Percentiles rank a stretch among this genome's conserved stretches.
Conservation (phyloP, 2,113 vertebrate species). For the Neotoma lepida region DNA sequence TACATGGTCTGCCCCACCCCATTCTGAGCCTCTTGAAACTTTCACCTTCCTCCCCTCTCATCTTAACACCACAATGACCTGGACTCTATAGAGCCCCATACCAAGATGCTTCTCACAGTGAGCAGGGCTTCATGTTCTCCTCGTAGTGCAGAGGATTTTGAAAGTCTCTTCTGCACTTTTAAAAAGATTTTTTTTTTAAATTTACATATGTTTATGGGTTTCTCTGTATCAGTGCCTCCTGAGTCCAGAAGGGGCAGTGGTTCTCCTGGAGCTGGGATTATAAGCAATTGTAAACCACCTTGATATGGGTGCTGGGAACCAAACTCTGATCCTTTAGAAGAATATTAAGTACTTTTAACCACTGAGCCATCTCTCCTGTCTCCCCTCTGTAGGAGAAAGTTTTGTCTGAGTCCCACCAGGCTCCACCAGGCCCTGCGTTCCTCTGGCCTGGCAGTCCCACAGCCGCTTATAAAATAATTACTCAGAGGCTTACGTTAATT, state of each 20-base stretch:
- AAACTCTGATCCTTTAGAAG: neutral
- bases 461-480: no score
- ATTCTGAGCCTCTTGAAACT: neutral
- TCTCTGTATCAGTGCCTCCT: neutral
- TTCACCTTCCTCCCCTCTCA: neutral
- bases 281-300: neutral
- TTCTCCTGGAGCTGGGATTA: neutral
- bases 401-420: no score
- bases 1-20: neutral
- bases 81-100: neutral
- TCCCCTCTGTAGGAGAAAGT: no score
- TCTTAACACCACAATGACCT: neutral
- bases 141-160: neutral
- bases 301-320: neutral
- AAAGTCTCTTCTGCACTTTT: neutral
- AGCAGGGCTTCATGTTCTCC: neutral
- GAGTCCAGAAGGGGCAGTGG: neutral
- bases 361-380: neutral
- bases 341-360: conserved; percentile 15
- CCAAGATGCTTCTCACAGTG: neutral
- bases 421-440: no score
- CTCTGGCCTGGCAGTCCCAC: no score
- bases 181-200: neutral
- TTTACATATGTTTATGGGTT: neutral
- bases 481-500: no score